Evolutionary conservation across 2,797 vertebrate genomes (phyloP), one percentile per base, ranked within the genome.

Genomic region (Phrynocephalus vlangalii): DNA sequence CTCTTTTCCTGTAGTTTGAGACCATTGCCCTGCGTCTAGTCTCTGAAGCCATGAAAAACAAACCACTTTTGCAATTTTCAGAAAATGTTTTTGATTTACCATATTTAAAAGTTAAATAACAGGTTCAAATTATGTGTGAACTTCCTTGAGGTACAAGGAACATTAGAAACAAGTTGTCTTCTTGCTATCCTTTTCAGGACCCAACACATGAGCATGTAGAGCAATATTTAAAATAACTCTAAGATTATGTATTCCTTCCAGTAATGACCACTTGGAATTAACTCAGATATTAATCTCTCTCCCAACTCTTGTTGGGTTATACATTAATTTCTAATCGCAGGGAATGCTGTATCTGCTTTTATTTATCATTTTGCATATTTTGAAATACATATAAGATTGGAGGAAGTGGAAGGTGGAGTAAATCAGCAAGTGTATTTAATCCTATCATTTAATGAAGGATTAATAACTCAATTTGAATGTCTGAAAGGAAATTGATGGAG

Each of bases 391-490:
- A 79, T 68, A 70, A 44, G 26, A 77, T 30, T 77, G 60, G 44
- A 60, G 24, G 16, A 78, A 67, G 22, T 16, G 8, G n/a, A 77
- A 83, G 79, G 44, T 50, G 44, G 73, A 83, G 24, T 38, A 60
- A 80, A 91, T 76, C 44, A 66, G 87, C 63, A 90, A 90, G 92
- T 92, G 76, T 83, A 67, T 68, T 92, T 68, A 15, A 72, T 85
- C 52, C 80, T 79, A 70, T 3, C 71, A 20, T 91, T 94, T 94
- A 90, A 94, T 89, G 91, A 79, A 91, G 91, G 93, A 92, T 87
- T 93, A 90, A 95, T 94, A 94, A 96, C 95, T 94, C 94, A 96
- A 95, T 96, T 96, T 95, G 88, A 92, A 92, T 6, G 56, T 60
- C 0, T 38, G 90, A 85, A 91, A 82, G 79, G 87, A 89, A 90